Base-by-base conservation (phyloP, 2,797 vertebrate genomes). In the Amphiprion clarkii region DNA sequence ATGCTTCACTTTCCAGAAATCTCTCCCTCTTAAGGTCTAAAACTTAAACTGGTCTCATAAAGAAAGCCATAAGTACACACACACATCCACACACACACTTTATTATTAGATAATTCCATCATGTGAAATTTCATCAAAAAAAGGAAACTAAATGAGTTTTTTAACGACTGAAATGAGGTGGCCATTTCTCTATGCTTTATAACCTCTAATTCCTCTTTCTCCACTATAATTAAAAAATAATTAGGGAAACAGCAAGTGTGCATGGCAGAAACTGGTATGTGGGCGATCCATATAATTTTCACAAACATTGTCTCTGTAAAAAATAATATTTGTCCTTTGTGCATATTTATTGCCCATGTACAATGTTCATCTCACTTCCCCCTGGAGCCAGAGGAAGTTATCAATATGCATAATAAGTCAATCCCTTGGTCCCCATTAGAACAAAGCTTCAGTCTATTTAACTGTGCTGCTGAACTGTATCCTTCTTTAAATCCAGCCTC, bases 401-500 rank as follows among this genome's bases (percentile, higher is more conserved):
- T 84, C 74, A 63, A 74, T 73, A 82, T 78, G 77, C 61, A 78
- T 87, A 85, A 79, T 71, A 82, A 78, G 51, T 74, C 55, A 63
- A 54, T 82, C 80, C 84, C 72, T 29, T 53, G 73, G 58, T 49
- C 61, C 57, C 63, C 42, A 64, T 88, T 86, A 82, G 77, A 83
- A 33, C n/a, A 29, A 52, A 77, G 74, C 70, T 39, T 70, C 62
- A 57, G 63, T 74, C 62, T 83, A 71, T 79, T 84, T 76, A 67
- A 67, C 72, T 71, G 40, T 72, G 76, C 75, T 62, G 75, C 70
- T 81, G 58, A 76, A 82, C 76, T 85, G 74, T 58, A 46, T 85
- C 53, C 66, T 61, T 42, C 49, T 71, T 69, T 68, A 67, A 80
- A 72, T 71, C 65, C 64, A 64, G 48, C 61, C 40, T 31, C 85